A percentile compares a stretch with the other conserved stretches of the same genome.
phyloP scores from a whole-genome alignment of 1,140 invertebrate genomes.

The Drosophila equinoxialis region DNA sequence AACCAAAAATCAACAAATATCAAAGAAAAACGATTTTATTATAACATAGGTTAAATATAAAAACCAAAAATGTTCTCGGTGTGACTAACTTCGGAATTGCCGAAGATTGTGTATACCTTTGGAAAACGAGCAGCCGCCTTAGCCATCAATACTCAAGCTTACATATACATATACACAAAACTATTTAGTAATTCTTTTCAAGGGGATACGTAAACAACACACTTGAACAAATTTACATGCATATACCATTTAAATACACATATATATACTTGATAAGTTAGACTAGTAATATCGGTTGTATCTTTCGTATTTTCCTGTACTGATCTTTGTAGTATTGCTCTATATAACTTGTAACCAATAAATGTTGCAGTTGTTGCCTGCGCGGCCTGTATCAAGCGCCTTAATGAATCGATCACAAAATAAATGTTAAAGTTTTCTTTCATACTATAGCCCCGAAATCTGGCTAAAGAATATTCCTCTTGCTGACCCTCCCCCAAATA shows the following conservation, averaged over 20 bases:
- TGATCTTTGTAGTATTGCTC: constrained; percentile 72
- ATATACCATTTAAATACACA: not conserved
- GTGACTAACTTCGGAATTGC: not conserved
- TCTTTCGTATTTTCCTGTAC: constrained; percentile 55
- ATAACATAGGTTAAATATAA: constrained; percentile 7
- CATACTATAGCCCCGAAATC: constrained; percentile 27
- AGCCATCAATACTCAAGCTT: not conserved
- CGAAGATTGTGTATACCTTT: not conserved
- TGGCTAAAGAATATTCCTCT: constrained; percentile 15
- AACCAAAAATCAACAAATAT: constrained; percentile 51
- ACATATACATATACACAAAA: too few relatives aligned
- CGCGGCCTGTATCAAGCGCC: constrained; percentile 47
- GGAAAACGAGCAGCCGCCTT: not conserved
- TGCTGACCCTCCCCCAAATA: not conserved
- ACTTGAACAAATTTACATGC: not conserved
- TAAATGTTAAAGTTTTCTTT: constrained; percentile 61
- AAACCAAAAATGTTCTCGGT: not conserved
- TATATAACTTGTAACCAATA: constrained; percentile 42
- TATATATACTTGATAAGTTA: constrained; percentile 28
- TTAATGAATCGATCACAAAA: constrained; percentile 52
- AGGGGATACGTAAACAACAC: not conserved
- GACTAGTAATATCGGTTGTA: constrained; percentile 53
- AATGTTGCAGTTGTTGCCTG: not conserved
- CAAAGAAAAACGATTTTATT: constrained; percentile 31
- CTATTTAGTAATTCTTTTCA: not conserved